These are phyloP conservation scores for Polyploca ridens DNA, from an alignment of 2,888 invertebrate species.

Conservation along the genomic window DNA sequence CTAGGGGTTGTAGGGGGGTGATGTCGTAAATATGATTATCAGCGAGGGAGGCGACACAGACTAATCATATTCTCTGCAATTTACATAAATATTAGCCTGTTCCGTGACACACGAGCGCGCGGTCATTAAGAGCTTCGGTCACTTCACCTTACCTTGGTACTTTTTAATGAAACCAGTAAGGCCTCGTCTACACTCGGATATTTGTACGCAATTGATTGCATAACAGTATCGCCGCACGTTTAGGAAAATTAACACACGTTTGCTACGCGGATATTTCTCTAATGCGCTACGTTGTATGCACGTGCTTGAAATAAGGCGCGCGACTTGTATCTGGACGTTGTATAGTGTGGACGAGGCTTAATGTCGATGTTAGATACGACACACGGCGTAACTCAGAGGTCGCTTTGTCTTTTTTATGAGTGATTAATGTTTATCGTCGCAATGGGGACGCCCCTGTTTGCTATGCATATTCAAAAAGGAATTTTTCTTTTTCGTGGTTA, in stretches of 20 bases:
- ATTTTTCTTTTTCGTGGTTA: slow-evolving; percentile 28
- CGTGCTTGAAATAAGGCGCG: slow-evolving; percentile 27
- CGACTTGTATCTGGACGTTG: slow-evolving; percentile 14
- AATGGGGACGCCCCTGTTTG: slow-evolving; percentile 54
- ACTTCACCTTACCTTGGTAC: slow-evolving; percentile 33
- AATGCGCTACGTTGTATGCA: background rate
- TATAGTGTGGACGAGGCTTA: slow-evolving; percentile 34
- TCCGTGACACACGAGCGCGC: slow-evolving; percentile 76
- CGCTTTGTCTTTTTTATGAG: slow-evolving; percentile 83
- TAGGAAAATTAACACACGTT: no score
- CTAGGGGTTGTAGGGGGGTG: slow-evolving; percentile 36
- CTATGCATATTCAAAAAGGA: slow-evolving; percentile 68
- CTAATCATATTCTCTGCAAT: slow-evolving; percentile 84
- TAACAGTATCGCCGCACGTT: background rate
- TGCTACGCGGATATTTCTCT: background rate
- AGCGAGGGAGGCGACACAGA: slow-evolving; percentile 80
- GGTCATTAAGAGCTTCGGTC: slow-evolving; percentile 64
- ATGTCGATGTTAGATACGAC: slow-evolving; percentile 74
- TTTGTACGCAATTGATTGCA: background rate
- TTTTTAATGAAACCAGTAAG: slow-evolving; percentile 5
- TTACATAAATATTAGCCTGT: slow-evolving; percentile 84
- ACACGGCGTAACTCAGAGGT: slow-evolving; percentile 57
- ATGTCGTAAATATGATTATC: slow-evolving; percentile 84
- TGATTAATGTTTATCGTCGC: slow-evolving; percentile 74
- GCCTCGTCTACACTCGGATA: slow-evolving; percentile 13